Evolutionary conservation across 2,888 invertebrate species (phyloP), one percentile per base, ranked within the genome.

Genomic region (Chymomyza amoena): DNA sequence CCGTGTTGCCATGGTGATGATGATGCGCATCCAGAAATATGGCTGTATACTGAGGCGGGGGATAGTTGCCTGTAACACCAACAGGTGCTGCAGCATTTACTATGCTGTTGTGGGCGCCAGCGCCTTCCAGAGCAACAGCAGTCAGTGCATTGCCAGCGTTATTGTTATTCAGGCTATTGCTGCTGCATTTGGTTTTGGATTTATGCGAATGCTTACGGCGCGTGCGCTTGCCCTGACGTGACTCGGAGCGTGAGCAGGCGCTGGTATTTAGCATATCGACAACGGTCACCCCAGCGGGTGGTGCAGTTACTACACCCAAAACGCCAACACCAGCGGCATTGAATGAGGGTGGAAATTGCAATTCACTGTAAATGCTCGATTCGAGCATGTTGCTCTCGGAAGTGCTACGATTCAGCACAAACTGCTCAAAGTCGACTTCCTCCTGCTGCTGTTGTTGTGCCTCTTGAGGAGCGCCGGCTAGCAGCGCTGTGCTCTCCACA

Each of bases 41-140:
- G 66, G 91, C 84, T 6, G 91, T 88, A 60, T 91, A 91, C 51
- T 90, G 90, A 6, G 91, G 91, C 62, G 89, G 89, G 73, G 90
- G 91, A 76, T 89, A 90, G 72, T 76, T 80, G 67, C 77, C 78
- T 64, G 81, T 73, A 7, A 75, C 73, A 15, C 73, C 79, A 7
- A 77, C 84, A 66, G 84, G 74, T 85, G 87, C 64, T 74, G 81
- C 52, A 69, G 69, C 73, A 16, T 13, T 5, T n/a, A 39, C 32
- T 15, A 59, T 36, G 60, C 7, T 32, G 32, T 39, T 32, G 36
- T 32, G 15, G 16, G 60, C 60, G 63, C 68, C 70, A 59, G 69
- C 63, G 50, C 71, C 76, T 6, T 18, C 25, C 1, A 57, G 4
- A 15, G 54, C 54, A 54, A n/a, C 54, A 18, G 18, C 54, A 9